Conservation (phyloP, 2,888 invertebrate genomes). For the Dysmachus trigonus region DNA sequence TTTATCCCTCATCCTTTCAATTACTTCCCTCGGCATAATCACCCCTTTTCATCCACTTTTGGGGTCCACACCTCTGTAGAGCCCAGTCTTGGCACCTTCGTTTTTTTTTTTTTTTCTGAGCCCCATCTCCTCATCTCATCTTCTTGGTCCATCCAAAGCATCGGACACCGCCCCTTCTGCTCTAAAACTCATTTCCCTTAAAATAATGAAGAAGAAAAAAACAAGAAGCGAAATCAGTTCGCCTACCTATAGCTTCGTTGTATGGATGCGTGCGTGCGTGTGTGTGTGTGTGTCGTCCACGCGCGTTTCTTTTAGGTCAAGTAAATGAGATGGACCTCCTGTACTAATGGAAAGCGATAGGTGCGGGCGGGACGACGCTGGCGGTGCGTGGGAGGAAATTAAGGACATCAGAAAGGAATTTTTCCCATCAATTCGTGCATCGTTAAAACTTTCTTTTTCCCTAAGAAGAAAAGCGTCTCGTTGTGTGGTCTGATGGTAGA, state of each 20-base stretch:
- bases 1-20: not conserved
- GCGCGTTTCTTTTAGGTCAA: not conserved
- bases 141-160: not conserved
- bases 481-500: not conserved
- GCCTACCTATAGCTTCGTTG: not conserved
- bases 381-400: not conserved
- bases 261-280: no score
- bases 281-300: not conserved
- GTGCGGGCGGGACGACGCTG: not conserved
- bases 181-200: not conserved
- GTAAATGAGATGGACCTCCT: conserved; percentile 26
- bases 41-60: conserved; percentile 14
- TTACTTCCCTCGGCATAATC: conserved; percentile 10
- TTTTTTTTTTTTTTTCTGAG: no score
- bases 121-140: not conserved
- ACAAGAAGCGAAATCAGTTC: not conserved
- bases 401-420: conserved; percentile 26
- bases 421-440: conserved; percentile 27
- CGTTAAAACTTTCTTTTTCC: conserved; percentile 24
- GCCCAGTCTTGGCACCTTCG: not conserved
- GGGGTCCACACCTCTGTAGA: not conserved
- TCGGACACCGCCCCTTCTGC: not conserved
- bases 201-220: not conserved
- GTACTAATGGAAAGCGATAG: conserved; percentile 13
- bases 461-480: conserved; percentile 4